Evolutionary conservation across 2,888 invertebrate species (phyloP).

Genomic region (Phymatocera aterrima): DNA sequence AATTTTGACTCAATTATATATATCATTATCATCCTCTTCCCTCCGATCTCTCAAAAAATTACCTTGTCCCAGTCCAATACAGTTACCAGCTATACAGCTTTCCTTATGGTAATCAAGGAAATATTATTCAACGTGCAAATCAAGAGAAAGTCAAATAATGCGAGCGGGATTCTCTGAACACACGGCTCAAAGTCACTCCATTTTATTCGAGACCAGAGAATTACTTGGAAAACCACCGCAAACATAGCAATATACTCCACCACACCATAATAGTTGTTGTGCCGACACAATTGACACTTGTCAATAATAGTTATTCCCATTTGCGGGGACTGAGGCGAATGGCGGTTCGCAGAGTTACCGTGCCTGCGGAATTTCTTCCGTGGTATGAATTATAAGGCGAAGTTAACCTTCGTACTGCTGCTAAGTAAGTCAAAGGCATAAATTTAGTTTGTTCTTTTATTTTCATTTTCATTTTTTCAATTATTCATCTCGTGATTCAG

Average conservation of each 20-base stretch:
- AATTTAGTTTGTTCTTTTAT: constrained; percentile 8
- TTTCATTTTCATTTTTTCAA: not conserved
- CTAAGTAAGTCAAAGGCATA: constrained; percentile 41
- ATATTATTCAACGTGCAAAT: not conserved
- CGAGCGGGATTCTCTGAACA: not conserved
- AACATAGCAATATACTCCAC: not conserved
- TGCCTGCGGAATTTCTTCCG: not conserved
- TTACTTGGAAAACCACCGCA: not conserved
- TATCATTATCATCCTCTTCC: not conserved
- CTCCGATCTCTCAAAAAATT: not conserved
- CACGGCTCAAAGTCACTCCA: not conserved
- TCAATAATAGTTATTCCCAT: not conserved
- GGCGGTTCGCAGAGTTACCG: not conserved
- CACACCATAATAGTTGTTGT: not conserved
- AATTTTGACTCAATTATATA: constrained; percentile 19
- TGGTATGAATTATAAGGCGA: constrained; percentile 28
- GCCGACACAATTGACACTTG: not conserved
- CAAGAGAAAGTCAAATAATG: constrained; percentile 30
- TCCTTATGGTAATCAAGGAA: constrained; percentile 35
- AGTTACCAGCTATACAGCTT: not conserved
- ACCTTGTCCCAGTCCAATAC: not conserved
- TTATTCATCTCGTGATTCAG: not conserved
- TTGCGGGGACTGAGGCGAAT: not conserved
- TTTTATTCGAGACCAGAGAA: not conserved
- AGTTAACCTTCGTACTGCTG: constrained; percentile 16